These are phyloP conservation scores for Cryptophagus acutangulus DNA, from an alignment of 2,888 invertebrate species.

Conservation along the genomic window DNA sequence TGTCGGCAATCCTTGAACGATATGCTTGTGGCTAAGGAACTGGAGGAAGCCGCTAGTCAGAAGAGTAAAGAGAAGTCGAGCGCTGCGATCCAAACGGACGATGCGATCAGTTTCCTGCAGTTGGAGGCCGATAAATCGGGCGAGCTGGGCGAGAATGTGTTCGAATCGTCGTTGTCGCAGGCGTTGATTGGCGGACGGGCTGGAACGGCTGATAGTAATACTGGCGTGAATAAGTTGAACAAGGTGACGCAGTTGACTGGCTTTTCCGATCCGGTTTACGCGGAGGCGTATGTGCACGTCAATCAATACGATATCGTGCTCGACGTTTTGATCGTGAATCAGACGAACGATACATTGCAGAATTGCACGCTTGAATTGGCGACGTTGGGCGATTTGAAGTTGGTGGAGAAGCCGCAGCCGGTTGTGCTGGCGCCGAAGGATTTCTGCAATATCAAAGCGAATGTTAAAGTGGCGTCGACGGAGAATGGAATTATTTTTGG, in stretches of 20 bases:
- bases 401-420: constrained; percentile 96
- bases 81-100: constrained; percentile 74
- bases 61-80: constrained; percentile 66
- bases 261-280: constrained; percentile 98
- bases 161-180: constrained; percentile 88
- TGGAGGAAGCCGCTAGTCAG: constrained; percentile 60
- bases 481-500: constrained; percentile 99
- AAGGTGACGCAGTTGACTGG: constrained; percentile 90
- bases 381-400: constrained; percentile 93
- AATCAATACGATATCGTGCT: constrained; percentile 98
- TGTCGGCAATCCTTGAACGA: constrained; percentile 75
- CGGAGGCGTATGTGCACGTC: constrained; percentile 99
- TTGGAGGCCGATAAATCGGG: constrained; percentile 57
- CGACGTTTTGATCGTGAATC: constrained; percentile 97
- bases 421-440: constrained; percentile 95
- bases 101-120: constrained; percentile 79
- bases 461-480: constrained; percentile 98
- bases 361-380: constrained; percentile 97
- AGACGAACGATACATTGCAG: constrained; percentile 95
- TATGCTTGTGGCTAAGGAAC: constrained; percentile 77
- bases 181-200: constrained; percentile 68
- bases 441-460: constrained; percentile 97
- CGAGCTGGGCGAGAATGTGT: constrained; percentile 69
- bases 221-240: constrained; percentile 58
- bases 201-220: constrained; percentile 49